Evolutionary conservation across 2,797 vertebrate species (phyloP).

Genomic region (Lycodopsis pacificus): DNA sequence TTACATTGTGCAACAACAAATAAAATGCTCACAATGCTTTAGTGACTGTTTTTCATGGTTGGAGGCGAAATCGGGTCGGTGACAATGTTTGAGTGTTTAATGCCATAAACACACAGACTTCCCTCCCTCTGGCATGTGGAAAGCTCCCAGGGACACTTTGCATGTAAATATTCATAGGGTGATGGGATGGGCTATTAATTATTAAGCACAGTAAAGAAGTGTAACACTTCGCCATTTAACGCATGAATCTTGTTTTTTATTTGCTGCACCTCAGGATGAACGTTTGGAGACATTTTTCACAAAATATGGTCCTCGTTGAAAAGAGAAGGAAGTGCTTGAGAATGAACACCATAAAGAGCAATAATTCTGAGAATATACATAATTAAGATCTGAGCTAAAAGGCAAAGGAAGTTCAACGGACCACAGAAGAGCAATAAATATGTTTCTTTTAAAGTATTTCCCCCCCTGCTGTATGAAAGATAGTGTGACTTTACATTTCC

Average conservation of each 20-base stretch:
- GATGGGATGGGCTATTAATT: conserved; percentile 84
- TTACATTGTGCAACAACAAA: conserved; percentile 80
- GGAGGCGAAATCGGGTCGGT: conserved; percentile 78
- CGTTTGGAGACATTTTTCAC: conserved; percentile 58
- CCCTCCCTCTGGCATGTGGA: conserved; percentile 79
- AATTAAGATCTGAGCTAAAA: conserved; percentile 51
- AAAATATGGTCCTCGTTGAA: conserved; percentile 36
- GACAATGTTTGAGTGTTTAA: conserved; percentile 84
- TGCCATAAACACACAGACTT: conserved; percentile 83
- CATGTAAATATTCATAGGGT: conserved; percentile 87
- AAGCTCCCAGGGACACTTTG: conserved; percentile 83
- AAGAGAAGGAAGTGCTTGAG: conserved; percentile 34
- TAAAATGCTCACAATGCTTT: conserved; percentile 74
- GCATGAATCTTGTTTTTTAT: conserved; percentile 76
- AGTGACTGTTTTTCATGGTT: conserved; percentile 79
- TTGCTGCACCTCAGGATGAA: conserved; percentile 69
- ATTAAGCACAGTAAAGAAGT: conserved; percentile 83
- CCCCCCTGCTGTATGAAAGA: conserved; percentile 17
- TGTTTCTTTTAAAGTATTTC: background rate
- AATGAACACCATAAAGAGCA: conserved; percentile 38
- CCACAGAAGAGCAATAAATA: conserved; percentile 3
- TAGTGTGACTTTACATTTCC: background rate
- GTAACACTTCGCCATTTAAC: conserved; percentile 79
- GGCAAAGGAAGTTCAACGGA: conserved; percentile 30
- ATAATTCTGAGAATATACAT: conserved; percentile 49